Conservation (phyloP, 1,140 invertebrate species). For the Macrocentrus cingulum region DNA sequence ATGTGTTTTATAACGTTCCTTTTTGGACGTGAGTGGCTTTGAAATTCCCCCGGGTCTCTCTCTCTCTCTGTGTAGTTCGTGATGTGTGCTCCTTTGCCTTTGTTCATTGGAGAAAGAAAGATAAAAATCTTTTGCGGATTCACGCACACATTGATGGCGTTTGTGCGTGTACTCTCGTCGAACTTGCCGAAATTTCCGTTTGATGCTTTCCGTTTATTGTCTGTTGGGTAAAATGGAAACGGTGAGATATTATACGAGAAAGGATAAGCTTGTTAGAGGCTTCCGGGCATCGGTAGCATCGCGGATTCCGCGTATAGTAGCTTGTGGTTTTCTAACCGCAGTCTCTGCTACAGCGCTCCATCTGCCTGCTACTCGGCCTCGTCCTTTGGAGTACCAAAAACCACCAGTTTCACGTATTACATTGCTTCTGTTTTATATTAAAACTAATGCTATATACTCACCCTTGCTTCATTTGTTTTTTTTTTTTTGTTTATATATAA, state of each 20-base stretch:
- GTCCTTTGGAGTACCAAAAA: slow-evolving; percentile 18
- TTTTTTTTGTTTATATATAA: too few relatives aligned
- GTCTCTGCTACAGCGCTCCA: slow-evolving; percentile 45
- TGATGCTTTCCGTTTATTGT: slow-evolving; percentile 6
- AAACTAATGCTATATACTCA: too few relatives aligned
- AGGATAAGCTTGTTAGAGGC: slow-evolving; percentile 27
- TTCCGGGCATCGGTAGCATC: slow-evolving; percentile 29
- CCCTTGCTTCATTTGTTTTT: too few relatives aligned
- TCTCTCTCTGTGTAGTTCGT: too few relatives aligned
- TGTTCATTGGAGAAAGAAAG: not conserved
- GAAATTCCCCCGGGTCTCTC: slow-evolving; percentile 38
- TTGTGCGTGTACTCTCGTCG: slow-evolving; percentile 1
- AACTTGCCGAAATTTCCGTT: slow-evolving; percentile 17
- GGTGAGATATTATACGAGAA: slow-evolving; percentile 9
- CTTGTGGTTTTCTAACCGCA: slow-evolving; percentile 53
- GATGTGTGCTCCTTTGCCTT: slow-evolving; percentile 3
- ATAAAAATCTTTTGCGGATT: slow-evolving; percentile 2
- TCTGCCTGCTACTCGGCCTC: slow-evolving; percentile 42
- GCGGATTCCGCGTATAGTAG: slow-evolving; percentile 47
- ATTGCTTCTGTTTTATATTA: too few relatives aligned
- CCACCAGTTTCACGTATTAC: too few relatives aligned
- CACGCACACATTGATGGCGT: too few relatives aligned
- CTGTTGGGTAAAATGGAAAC: not conserved
- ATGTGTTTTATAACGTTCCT: not conserved
- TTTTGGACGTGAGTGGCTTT: slow-evolving; percentile 47